A percentile compares a stretch with the other conserved stretches of the same genome.
Conservation (phyloP, 1,140 invertebrate species). For the Ectropis grisescens region DNA sequence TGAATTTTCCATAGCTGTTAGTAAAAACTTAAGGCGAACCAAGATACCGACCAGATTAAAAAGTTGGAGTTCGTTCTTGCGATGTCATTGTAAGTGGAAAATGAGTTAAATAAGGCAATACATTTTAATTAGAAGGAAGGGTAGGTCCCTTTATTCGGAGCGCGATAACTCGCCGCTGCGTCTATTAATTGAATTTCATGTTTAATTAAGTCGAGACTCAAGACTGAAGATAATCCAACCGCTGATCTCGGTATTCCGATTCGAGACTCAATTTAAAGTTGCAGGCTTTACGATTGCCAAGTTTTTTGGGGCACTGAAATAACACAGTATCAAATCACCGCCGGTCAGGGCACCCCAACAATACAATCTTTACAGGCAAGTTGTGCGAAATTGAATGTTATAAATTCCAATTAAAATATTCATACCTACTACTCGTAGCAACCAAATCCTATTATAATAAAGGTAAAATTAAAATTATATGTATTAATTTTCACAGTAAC, state of each 20-base stretch:
- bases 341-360: too few species aligned
- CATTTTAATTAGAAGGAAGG: slow-evolving; percentile 68
- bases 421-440: too few species aligned
- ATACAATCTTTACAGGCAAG: too few species aligned
- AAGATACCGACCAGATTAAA: slow-evolving; percentile 58
- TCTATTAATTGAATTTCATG: slow-evolving; percentile 69
- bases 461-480: too few species aligned
- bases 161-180: slow-evolving; percentile 55
- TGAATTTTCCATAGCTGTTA: slow-evolving; percentile 5
- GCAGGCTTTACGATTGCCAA: slow-evolving; percentile 25
- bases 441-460: too few species aligned
- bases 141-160: slow-evolving; percentile 60
- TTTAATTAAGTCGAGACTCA: slow-evolving; percentile 59
- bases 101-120: slow-evolving; percentile 70
- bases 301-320: not conserved
- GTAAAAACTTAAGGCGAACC: slow-evolving; percentile 35
- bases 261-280: slow-evolving; percentile 29
- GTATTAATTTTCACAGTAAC: too few species aligned
- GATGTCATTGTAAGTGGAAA: slow-evolving; percentile 66
- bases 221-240: slow-evolving; percentile 37
- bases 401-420: too few species aligned
- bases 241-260: slow-evolving; percentile 33
- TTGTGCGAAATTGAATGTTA: too few species aligned
- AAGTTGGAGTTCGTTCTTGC: slow-evolving; percentile 61
- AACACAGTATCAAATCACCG: too few species aligned